A percentile compares a stretch with the other conserved stretches of the same genome.
These are phyloP conservation scores for Troides helena DNA, from an alignment of 2,888 invertebrate genomes.

Conservation along the genomic window DNA sequence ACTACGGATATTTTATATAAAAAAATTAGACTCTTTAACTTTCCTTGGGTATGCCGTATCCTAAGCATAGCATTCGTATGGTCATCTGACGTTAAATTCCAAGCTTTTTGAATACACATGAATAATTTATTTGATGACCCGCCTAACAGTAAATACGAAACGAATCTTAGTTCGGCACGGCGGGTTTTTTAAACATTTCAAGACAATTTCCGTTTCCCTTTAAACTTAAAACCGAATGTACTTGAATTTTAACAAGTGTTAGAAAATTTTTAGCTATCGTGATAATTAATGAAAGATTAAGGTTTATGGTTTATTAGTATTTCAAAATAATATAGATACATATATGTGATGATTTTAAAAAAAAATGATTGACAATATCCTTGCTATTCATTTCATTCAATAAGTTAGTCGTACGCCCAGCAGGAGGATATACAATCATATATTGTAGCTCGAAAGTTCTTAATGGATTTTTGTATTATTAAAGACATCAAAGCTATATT, in stretches of 20 bases:
- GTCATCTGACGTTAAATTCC: constrained; percentile 34
- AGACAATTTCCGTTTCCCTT: neutral
- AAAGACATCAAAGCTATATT: neutral
- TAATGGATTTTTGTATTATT: neutral
- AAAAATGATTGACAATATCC: neutral
- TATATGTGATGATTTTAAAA: neutral
- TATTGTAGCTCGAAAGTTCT: too few species aligned
- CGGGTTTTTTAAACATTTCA: constrained; percentile 11
- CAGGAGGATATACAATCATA: too few species aligned
- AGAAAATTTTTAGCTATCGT: neutral
- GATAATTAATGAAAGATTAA: neutral
- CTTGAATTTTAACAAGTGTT: neutral
- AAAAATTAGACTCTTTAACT: neutral
- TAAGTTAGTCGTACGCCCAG: too few species aligned
- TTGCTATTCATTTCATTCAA: neutral
- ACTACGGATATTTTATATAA: too few species aligned
- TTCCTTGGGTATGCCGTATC: constrained; percentile 4
- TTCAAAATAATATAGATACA: neutral
- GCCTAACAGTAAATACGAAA: constrained; percentile 49
- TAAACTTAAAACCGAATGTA: neutral
- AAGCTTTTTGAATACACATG: constrained; percentile 42
- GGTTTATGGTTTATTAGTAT: neutral
- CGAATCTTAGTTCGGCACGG: constrained; percentile 37
- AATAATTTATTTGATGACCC: constrained; percentile 47
- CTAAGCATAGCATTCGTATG: neutral